Evolutionary conservation across 2,888 invertebrate species (phyloP), one percentile per base, ranked within the genome.

Genomic region (Drosophila atroscutellata): DNA sequence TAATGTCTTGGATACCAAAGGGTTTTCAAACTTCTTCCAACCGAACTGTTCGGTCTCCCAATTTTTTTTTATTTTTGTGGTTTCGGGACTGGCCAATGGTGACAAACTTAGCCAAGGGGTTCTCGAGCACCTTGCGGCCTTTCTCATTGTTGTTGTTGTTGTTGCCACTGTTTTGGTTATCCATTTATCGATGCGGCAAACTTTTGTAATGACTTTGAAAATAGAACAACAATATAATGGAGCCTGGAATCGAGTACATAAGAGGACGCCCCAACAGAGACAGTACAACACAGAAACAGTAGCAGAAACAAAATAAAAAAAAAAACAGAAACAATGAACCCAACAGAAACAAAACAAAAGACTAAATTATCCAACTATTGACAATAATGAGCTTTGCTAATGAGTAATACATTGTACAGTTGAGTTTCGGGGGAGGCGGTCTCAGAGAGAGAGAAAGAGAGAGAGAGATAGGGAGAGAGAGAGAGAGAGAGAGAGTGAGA

Each of bases 101-200:
- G 84, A 89, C 89, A 88, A 86, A 76, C 67, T 62, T 80, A 49
- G 67, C 77, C 64, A 20, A 67, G 56, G 80, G 80, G 28, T 32
- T 51, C 28, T 47, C 36, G 39, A 64, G 57, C 55, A 60, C 75
- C 69, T 68, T 55, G 7, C 26, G 36, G 45, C 24, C 50, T 58
- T 34, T 52, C n/a, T 47, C 56, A 47, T 36, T 34, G 51, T 57
- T 60, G 30, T 26, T 24, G 51, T 30, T 56, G 47, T 52, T 66
- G 70, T 39, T 73, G 71, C 51, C 77, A 72, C 78, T 86, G 83
- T 84, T 86, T 86, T 89, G 87, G 85, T 89, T 86, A 86, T 89
- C 85, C 86, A 89, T 86, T 86, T 89, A 89, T 89, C 87, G 86
- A 84, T 84, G 87, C 81, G 84, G 86, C 83, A 89, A 86, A 86